Conservation (phyloP, 53 echinoderm and acorn worm genomes). For the Crossaster papposus region DNA sequence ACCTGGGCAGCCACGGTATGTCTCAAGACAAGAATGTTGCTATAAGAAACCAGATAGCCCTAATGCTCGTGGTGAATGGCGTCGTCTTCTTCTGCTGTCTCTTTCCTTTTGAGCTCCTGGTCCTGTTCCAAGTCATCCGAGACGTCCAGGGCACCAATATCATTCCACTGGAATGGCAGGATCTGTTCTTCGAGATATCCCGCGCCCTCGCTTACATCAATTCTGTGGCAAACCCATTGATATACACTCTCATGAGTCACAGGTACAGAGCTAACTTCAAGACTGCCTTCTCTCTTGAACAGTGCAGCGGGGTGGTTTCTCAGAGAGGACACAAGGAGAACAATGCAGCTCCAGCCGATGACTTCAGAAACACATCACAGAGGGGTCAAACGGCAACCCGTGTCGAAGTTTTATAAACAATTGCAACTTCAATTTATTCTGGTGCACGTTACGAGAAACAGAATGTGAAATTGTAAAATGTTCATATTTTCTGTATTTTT, state of each 20-base stretch:
- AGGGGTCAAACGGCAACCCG: constrained; percentile 32
- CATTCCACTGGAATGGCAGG: constrained; percentile 19
- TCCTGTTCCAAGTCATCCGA: constrained; percentile 43
- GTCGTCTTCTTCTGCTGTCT: constrained; percentile 60
- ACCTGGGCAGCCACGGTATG: constrained; percentile 56
- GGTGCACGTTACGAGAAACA: not conserved
- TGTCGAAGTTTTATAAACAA: constrained; percentile 21
- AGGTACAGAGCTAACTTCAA: constrained; percentile 51
- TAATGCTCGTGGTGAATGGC: constrained; percentile 61
- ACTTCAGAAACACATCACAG: constrained; percentile 20
- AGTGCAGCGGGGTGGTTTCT: constrained; percentile 13
- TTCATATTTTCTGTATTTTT: too few species aligned
- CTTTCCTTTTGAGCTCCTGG: constrained; percentile 56
- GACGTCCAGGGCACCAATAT: constrained; percentile 22
- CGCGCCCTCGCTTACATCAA: constrained; percentile 50
- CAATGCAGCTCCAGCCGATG: constrained; percentile 2
- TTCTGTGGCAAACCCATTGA: constrained; percentile 59
- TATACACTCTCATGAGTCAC: constrained; percentile 58
- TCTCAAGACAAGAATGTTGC: constrained; percentile 42
- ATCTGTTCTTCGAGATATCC: constrained; percentile 25
- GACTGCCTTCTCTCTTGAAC: constrained; percentile 21
- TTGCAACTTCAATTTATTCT: not conserved
- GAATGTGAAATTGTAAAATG: too few species aligned
- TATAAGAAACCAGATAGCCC: constrained; percentile 58
- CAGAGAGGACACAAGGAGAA: constrained; percentile 15